Conservation (phyloP, 1,140 invertebrate species). For the Sminthurides bifidus region DNA sequence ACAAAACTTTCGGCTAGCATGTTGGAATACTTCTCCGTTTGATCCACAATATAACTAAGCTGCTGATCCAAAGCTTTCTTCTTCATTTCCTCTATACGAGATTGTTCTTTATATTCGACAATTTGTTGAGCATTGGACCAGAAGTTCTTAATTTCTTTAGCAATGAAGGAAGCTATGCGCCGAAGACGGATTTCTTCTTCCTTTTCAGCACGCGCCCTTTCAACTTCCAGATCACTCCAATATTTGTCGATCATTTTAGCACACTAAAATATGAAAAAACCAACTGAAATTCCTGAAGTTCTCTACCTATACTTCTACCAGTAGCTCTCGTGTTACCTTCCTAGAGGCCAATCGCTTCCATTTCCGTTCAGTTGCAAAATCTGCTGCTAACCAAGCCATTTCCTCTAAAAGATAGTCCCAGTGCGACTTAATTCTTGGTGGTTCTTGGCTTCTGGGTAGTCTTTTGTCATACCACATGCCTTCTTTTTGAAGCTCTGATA, state of each 20-base stretch:
- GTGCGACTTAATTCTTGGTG: conserved; percentile 78
- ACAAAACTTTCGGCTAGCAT: conserved; percentile 66
- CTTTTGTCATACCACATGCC: conserved; percentile 86
- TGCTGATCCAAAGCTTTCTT: conserved; percentile 94
- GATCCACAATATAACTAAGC: conserved; percentile 95
- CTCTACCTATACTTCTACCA: no score
- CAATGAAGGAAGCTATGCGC: conserved; percentile 75
- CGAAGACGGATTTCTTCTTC: conserved; percentile 75
- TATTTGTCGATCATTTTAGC: conserved; percentile 81
- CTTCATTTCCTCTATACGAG: conserved; percentile 80
- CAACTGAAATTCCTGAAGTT: neutral
- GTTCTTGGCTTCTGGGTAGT: conserved; percentile 84
- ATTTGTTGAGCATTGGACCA: conserved; percentile 94
- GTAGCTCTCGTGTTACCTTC: no score
- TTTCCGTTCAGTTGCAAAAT: conserved; percentile 93
- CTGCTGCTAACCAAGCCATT: conserved; percentile 94
- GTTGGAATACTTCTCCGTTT: conserved; percentile 95
- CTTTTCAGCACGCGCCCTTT: conserved; percentile 79
- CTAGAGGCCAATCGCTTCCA: conserved; percentile 93
- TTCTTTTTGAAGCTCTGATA: conserved; percentile 72
- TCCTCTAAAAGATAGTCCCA: conserved; percentile 98
- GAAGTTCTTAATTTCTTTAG: conserved; percentile 87
- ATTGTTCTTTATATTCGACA: conserved; percentile 88
- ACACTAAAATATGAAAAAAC: conserved; percentile 36
- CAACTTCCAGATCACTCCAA: conserved; percentile 84